Base-by-base conservation (phyloP, 2,113 vertebrate species). In the Empidonax alnorum region DNA sequence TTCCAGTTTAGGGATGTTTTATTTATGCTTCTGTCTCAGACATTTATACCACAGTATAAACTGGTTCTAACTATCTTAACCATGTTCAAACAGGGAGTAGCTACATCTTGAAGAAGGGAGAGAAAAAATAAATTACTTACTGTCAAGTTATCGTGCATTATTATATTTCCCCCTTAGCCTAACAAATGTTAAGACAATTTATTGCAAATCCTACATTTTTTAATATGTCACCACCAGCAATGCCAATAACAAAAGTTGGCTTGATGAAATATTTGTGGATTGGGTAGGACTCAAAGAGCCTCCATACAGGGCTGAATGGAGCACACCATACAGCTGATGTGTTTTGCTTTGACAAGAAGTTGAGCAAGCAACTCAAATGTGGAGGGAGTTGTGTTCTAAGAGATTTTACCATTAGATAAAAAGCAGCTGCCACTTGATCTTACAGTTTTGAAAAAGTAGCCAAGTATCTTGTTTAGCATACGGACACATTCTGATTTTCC, bases 241-340 rank as follows among this genome's bases (percentile, higher is more conserved):
- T 4, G 14, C 46, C 14, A 58, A 75, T 33, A 27, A 52, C 46
- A 92, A 71, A 75, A 62, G 23, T 10, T 53, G 74, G 46, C 82
- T 65, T 56, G 33, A 77, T 42, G 2, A 84, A 81, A 87, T 65
- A 61, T 5, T 77, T 84, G 25, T 59, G 28, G n/a, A 73, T 12
- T 69, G 71, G 6, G 41, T 58, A 68, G 68, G 28, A 53, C 24
- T 73, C 35, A 80, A 80, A 44, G 39, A 80, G 30, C 7, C 69
- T 73, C 53, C 33, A 52, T 12, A 46, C 7, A 23, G 0, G 13
- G 33, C 41, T 87, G 49, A 81, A 50, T 2, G 5, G 33, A 73
- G 7, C 15, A n/a, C 12, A 41, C 3, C 0, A 0, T 33, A 59
- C 25, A 75, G 58, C 7, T 53, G 18, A 59, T 25, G 41, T 8